Base-by-base conservation (phyloP, 2,797 vertebrate species). In the Pelodytes ibericus region DNA sequence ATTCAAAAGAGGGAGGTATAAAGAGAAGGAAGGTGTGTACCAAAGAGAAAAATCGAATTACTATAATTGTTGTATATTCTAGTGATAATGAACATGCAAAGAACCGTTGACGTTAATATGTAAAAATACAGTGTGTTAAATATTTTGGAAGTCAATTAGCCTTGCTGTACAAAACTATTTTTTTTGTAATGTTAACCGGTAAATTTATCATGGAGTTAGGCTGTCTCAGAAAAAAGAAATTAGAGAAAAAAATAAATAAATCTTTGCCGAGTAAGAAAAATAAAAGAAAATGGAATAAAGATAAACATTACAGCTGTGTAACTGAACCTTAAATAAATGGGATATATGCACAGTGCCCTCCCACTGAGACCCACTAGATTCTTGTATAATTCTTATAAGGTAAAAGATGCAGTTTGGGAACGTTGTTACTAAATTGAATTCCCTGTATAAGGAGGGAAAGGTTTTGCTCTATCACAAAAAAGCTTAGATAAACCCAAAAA, bases 371-470 rank as follows among this genome's bases (percentile, higher is more conserved):
- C 27, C 7, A 9, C 18, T 15, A 13, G 30, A 44, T 59, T 41
- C 58, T 13, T 56, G 39, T 71, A 25, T 27, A 30, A 13, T 58
- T 41, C 57, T 26, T 39, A 39, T 41, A 39, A 26, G 13, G 33
- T 27, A 51, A 22, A 71, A 41, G 33, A 25, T 22, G 11, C 9
- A 56, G 4, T 22, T 27, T 10, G 68, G 68, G 56, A 71, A 58
- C 16, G 25, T 18, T 41, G 10, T 29, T 16, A n/a, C 44, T 16
- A 47, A 47, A 47, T 13, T 13, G 36, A 39, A n/a, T 47, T 47
- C 2, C 11, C 16, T 15, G 11, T 15, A 16, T 16, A n/a, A 16
- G 44, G 18, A 47, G 13, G 44, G 44, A 18, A 47, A 47, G 18
- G 44, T 47, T 47, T 47, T 16, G 11, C 2, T 47, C 44, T 7